phyloP scores from a whole-genome alignment of 2,113 vertebrate species.

The Ctenodactylus gundi region DNA sequence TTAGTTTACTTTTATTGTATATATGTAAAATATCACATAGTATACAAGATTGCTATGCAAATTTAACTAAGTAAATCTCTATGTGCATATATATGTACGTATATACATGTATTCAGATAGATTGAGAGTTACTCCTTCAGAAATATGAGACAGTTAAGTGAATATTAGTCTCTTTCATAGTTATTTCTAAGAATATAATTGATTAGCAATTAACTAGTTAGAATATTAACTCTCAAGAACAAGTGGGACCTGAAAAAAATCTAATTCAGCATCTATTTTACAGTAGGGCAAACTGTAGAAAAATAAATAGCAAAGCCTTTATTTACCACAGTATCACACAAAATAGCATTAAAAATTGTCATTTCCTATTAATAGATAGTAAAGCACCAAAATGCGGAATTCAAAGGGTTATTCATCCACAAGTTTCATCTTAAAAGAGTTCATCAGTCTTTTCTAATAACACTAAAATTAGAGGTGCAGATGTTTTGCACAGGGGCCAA shows the following conservation, averaged over 20 bases:
- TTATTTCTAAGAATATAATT: constrained; percentile 9
- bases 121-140: not conserved
- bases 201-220: not conserved
- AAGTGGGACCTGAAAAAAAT: not conserved
- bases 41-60: not conserved
- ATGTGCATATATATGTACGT: not conserved
- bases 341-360: not conserved
- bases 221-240: not conserved
- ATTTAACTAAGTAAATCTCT: not conserved
- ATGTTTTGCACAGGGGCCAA: not conserved
- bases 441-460: not conserved
- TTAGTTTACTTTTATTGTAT: not conserved
- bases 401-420: not conserved
- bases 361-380: not conserved
- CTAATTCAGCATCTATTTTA: not conserved
- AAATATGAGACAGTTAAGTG: not conserved
- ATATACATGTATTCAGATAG: not conserved
- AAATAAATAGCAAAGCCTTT: not conserved
- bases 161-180: not conserved
- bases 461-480: constrained; percentile 8
- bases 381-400: not conserved
- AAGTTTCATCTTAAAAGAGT: not conserved
- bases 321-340: not conserved
- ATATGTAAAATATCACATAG: not conserved
- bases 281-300: not conserved